Conservation (phyloP, 2,797 vertebrate species). For the Danio kyathit region DNA sequence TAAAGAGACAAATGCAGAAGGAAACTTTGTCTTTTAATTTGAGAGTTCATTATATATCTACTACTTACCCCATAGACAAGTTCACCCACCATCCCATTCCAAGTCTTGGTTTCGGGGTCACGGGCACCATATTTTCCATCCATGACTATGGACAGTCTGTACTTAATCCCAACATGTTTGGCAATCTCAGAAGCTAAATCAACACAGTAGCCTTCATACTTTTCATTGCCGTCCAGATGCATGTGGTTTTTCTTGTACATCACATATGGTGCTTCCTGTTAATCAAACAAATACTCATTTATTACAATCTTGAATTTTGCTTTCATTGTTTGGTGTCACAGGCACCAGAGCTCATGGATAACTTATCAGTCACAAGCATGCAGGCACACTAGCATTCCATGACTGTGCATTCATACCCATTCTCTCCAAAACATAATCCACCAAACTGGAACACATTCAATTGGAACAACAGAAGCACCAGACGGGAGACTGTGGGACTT, state of each 20-base stretch:
- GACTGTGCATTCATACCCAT: constrained; percentile 44
- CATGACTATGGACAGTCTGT: constrained; percentile 99
- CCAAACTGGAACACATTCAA: constrained; percentile 59
- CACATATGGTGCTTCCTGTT: constrained; percentile 99
- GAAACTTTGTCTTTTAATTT: constrained; percentile 51
- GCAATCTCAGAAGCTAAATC: constrained; percentile 99
- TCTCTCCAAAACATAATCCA: constrained; percentile 60
- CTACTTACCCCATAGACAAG: constrained; percentile 99
- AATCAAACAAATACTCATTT: constrained; percentile 86
- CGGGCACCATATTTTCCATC: constrained; percentile 99
- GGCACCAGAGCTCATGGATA: constrained; percentile 50
- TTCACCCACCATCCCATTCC: constrained; percentile 99
- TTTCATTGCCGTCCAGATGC: constrained; percentile 98
- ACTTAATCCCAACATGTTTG: constrained; percentile 99
- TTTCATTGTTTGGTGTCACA: constrained; percentile 60
- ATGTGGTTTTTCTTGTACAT: constrained; percentile 99
- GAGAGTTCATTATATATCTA: constrained; percentile 72
- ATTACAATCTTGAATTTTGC: constrained; percentile 66
- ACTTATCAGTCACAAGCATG: constrained; percentile 57
- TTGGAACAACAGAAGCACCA: constrained; percentile 60
- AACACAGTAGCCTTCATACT: constrained; percentile 99
- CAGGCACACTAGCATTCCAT: constrained; percentile 56
- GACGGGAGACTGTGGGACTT: constrained; percentile 62
- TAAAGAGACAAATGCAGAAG: not conserved
- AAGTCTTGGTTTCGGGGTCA: constrained; percentile 98